Evolutionary conservation across 2,888 invertebrate genomes (phyloP).

Genomic region (Bembecia ichneumoniformis): DNA sequence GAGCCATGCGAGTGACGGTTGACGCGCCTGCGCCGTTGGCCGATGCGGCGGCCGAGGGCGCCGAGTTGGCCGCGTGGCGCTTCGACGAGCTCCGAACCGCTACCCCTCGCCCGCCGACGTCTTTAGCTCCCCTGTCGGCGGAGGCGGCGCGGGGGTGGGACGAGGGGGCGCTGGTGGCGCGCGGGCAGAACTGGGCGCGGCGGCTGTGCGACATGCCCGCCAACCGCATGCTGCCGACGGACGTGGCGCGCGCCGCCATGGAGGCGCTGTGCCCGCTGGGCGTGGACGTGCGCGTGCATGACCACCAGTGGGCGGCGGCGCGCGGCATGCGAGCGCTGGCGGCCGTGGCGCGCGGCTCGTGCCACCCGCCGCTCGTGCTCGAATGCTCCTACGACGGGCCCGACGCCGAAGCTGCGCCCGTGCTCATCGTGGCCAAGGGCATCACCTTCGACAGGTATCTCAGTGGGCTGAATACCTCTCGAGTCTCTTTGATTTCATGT

Average conservation of each 20-base stretch:
- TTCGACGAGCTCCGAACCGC: slow-evolving; percentile 23
- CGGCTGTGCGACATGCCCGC: slow-evolving; percentile 82
- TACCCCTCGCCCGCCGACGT: neutral
- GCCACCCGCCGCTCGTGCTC: slow-evolving; percentile 75
- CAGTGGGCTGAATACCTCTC: too few species aligned
- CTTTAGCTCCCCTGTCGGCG: neutral
- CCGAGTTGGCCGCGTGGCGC: slow-evolving; percentile 71
- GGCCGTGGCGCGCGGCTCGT: slow-evolving; percentile 78
- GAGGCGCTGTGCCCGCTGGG: slow-evolving; percentile 75
- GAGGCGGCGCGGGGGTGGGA: slow-evolving; percentile 50
- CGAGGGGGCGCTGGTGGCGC: slow-evolving; percentile 74
- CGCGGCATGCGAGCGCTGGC: slow-evolving; percentile 77
- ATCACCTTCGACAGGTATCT: slow-evolving; percentile 71
- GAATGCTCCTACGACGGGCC: slow-evolving; percentile 74
- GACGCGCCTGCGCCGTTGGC: slow-evolving; percentile 65
- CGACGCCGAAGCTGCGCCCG: slow-evolving; percentile 56
- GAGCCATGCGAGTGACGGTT: slow-evolving; percentile 39
- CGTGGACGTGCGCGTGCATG: slow-evolving; percentile 63
- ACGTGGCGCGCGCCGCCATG: slow-evolving; percentile 75
- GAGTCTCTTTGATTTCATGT: too few species aligned
- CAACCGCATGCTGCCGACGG: slow-evolving; percentile 83
- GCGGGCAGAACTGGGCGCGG: slow-evolving; percentile 84
- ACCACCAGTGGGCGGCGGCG: slow-evolving; percentile 75
- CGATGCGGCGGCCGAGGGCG: slow-evolving; percentile 79
- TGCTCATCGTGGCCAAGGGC: slow-evolving; percentile 78